Base-by-base conservation (phyloP, 2,888 invertebrate genomes). In the Phyllotreta striolata region DNA sequence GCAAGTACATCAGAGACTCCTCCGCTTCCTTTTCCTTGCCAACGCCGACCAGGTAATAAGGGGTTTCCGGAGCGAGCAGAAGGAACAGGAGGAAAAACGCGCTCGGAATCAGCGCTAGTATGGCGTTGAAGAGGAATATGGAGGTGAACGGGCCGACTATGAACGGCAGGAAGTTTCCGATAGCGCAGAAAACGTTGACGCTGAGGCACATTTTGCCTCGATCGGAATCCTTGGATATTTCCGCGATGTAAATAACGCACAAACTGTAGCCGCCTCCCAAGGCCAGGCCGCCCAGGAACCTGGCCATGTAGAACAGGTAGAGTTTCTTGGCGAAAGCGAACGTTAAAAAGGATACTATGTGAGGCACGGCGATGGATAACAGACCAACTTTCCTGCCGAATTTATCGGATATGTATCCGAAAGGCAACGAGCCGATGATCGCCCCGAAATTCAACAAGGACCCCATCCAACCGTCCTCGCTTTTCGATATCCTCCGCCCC, bases 181-280 rank as follows among this genome's bases (percentile, higher is more conserved):
- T 61, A 0, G 83, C 83, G 66, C 92, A 88, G 81, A 91, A 91
- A 44, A 89, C 83, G 73, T 91, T 91, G 62, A 93, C 86, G 66
- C 92, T 88, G 0, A 69, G 64, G 3, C 71, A 71, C 0, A 95
- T 82, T 0, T 91, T 88, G 0, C 95, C 95, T 66, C 96, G 84
- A 7, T 89, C 86, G 13, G 90, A 88, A 64, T 90, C 88, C 83
- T 91, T 80, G 1, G 93, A 87, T 41, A 93, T 90, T 81, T 95
- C 95, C 46, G 92, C 92, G 67, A 93, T 88, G 81, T 95, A 95
- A 87, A 93, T 91, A 0, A 95, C 93, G 1, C 89, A 86, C 1
- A 89, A 86, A 0, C 90, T 88, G 81, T 89, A 91, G 9, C 89
- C 83, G 74, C 89, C 87, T 0, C 91, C 90, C 0, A 89, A 85